Base-by-base conservation (phyloP, 2,797 vertebrate genomes). In the Urophycis tenuis region DNA sequence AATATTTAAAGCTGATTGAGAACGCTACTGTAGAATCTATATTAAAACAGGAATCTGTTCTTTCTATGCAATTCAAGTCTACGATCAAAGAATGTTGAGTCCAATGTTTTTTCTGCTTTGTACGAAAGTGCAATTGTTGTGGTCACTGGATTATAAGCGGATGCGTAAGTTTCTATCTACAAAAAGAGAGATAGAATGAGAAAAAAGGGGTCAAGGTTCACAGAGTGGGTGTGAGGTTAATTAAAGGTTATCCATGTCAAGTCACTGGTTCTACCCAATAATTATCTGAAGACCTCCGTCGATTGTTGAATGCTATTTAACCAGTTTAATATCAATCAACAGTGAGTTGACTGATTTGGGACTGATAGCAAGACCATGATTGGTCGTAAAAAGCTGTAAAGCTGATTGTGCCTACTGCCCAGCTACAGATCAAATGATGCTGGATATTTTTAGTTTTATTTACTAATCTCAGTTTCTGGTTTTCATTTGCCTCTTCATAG, bases 1-100 rank as follows among this genome's bases (percentile, higher is more conserved):
- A 60, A 60, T 60, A 60, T 60, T 60, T 60, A 60, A n/a, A 60
- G 53, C 53, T 60, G 53, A 60, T 60, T 25, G 53, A 60, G 53
- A 60, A 60, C 25, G 53, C 53, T n/a, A 60, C 53, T 25, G 53
- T 60, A 60, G 7, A 60, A 53, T 53, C 22, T 53, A 53, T 53
- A 53, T 53, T 53, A 22, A 53, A 53, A 53, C 45, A 22, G 19
- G 3, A 19, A 8, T 39, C 41, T 45, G 41, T 45, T 45, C 19
- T 60, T 60, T 60, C 53, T 60, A 60, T 60, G 53, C 53, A 60
- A 60, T 60, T 60, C 53, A 60, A 60, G n/a, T 19, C 53, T 60
- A 60, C n/a, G 22, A 60, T 60, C 53, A 60, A 60, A 25, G 53
- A 60, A 60, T 60, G 53, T 25, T 25, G 19, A 60, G n/a, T 60